phyloP scores from a whole-genome alignment of 1,140 invertebrate genomes.

The Hylyphantes graminicola region DNA sequence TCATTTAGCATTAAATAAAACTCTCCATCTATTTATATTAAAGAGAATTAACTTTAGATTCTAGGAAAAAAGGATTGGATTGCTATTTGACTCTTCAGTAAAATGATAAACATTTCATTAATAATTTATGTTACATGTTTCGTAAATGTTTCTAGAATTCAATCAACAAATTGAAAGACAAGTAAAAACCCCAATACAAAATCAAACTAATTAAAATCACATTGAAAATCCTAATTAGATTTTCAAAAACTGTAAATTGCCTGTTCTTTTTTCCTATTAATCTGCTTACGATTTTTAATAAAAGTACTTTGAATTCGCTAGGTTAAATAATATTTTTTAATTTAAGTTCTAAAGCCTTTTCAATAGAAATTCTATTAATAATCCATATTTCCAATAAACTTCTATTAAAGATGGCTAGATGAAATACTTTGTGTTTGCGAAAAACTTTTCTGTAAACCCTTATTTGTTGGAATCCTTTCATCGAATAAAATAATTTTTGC shows the following conservation, averaged over 20 bases:
- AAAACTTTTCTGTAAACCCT: conserved; percentile 2
- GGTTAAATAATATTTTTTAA: neutral
- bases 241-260: neutral
- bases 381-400: conserved; percentile 50
- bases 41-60: too few species aligned
- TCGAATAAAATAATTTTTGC: conserved; percentile 3
- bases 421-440: conserved; percentile 6
- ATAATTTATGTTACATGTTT: too few species aligned
- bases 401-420: conserved; percentile 40
- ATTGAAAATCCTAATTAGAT: neutral
- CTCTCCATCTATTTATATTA: too few species aligned
- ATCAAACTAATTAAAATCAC: neutral
- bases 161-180: too few species aligned
- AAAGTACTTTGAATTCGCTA: neutral
- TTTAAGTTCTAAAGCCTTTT: neutral
- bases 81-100: too few species aligned
- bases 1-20: too few species aligned
- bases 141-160: too few species aligned
- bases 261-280: too few species aligned
- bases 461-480: conserved; percentile 12
- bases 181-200: neutral
- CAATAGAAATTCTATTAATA: conserved; percentile 1
- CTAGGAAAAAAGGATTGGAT: too few species aligned
- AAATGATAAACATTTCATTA: too few species aligned
- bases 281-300: neutral